Percentiles rank a stretch among this genome's conserved stretches.
These are phyloP conservation scores for Drosophila murphyi DNA, from an alignment of 1,140 invertebrate genomes.

Conservation along the genomic window DNA sequence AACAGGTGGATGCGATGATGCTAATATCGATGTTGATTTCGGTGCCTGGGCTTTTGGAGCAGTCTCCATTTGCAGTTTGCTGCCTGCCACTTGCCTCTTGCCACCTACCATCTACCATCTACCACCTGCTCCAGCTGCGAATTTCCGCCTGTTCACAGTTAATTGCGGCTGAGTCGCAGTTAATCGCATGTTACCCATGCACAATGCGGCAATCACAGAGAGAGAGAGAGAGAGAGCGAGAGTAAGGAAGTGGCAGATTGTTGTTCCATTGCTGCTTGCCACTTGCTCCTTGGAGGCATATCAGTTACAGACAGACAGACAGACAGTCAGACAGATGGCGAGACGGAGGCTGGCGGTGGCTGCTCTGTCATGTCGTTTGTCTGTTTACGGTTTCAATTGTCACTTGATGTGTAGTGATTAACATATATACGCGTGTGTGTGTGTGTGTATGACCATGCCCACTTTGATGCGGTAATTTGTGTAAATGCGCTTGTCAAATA, in stretches of 20 bases:
- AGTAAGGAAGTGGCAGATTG: neutral
- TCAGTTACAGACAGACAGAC: constrained; percentile 56
- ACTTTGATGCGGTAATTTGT: constrained; percentile 74
- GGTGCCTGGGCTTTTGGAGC: neutral
- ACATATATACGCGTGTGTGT: constrained; percentile 46
- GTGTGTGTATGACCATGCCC: constrained; percentile 30
- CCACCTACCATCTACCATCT: neutral
- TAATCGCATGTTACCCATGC: constrained; percentile 76
- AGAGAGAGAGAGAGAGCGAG: neutral
- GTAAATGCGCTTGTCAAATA: constrained; percentile 79
- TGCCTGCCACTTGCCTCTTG: constrained; percentile 2
- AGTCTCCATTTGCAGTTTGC: neutral
- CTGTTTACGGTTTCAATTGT: constrained; percentile 83
- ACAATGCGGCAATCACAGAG: constrained; percentile 9
- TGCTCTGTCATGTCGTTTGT: constrained; percentile 72
- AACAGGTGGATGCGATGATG: constrained; percentile 21
- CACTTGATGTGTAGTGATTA: constrained; percentile 83
- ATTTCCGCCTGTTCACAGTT: constrained; percentile 81
- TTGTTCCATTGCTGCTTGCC: constrained; percentile 1
- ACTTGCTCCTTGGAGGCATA: constrained; percentile 50
- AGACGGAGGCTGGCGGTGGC: neutral
- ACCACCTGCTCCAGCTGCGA: constrained; percentile 39
- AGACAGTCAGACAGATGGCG: neutral
- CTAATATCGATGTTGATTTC: neutral
- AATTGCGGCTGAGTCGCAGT: constrained; percentile 79